Base-by-base conservation (phyloP, 2,888 invertebrate species). In the Apodemia zela region DNA sequence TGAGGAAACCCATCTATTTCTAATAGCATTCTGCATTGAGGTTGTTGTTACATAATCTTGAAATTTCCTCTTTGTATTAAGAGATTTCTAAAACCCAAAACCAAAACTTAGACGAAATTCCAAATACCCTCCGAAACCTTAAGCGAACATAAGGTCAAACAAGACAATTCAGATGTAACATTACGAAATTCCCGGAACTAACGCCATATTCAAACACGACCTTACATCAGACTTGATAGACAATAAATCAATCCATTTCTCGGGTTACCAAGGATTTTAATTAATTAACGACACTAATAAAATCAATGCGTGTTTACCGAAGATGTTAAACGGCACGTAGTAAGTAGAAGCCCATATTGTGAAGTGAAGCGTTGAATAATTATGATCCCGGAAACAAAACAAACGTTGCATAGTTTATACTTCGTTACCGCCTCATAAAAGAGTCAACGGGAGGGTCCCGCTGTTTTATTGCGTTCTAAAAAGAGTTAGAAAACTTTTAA, bases 381-480 rank as follows among this genome's bases (percentile, higher is more conserved):
- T 69, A 69, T 61, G 63, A 62, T 66, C 60, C 63, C 58, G 64
- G 64, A 64, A 68, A 66, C 68, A 71, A 67, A 68, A 67, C 64
- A 67, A 70, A 64, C 68, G 67, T 69, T 72, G 71, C 71, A 71
- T 72, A 72, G 68, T 73, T 73, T 70, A 74, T 72, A 69, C 69
- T 70, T 73, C 71, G 72, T 76, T 72, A 73, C 69, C 71, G 67
- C 63, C 65, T 67, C 71, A 69, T 75, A 75, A 74, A 75, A 73
- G 68, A 72, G 68, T 73, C 74, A 70, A 67, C 72, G 70, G 67
- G 71, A 68, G 69, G 64, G 63, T 65, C 67, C 66, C 68, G 61
- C 69, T 71, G 69, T 69, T 77, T 76, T 74, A 76, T 69, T 71
- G 69, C 65, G 70, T 66, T 66, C 69, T 77, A 73, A 75, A 75